Evolutionary conservation across 2,797 vertebrate genomes (phyloP).

Genomic region (Spondyliosoma cantharus): DNA sequence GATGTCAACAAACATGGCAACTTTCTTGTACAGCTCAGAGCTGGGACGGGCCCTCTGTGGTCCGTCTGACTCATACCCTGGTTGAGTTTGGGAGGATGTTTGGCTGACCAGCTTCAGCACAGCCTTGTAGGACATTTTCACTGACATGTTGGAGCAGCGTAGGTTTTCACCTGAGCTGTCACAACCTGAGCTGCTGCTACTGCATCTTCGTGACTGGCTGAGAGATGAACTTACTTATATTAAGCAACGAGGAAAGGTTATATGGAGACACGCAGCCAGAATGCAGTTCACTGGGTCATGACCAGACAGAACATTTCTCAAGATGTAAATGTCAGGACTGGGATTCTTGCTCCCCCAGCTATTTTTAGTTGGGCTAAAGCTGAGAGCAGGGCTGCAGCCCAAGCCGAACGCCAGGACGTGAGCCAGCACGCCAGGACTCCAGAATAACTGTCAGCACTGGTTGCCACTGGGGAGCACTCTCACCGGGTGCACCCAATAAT

Average conservation of each 20-base stretch:
- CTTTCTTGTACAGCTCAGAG: slow-evolving; percentile 45
- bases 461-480: too few relatives aligned
- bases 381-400: slow-evolving; percentile 22
- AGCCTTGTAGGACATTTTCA: background rate
- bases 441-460: too few relatives aligned
- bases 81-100: background rate
- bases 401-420: background rate
- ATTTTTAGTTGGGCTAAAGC: slow-evolving; percentile 63
- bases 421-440: too few relatives aligned
- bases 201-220: background rate
- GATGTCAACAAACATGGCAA: slow-evolving; percentile 75
- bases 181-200: background rate
- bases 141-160: background rate
- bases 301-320: slow-evolving; percentile 46
- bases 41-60: slow-evolving; percentile 29
- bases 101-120: background rate
- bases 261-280: slow-evolving; percentile 9
- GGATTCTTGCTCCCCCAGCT: slow-evolving; percentile 44
- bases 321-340: slow-evolving; percentile 71
- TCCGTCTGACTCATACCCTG: slow-evolving; percentile 24
- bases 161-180: background rate
- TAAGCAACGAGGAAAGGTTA: slow-evolving; percentile 11
- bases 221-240: slow-evolving; percentile 12
- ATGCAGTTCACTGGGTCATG: slow-evolving; percentile 55
- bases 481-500: too few relatives aligned